These are phyloP conservation scores for Edolisoma coerulescens DNA, from an alignment of 2,113 vertebrate genomes.

Conservation along the genomic window DNA sequence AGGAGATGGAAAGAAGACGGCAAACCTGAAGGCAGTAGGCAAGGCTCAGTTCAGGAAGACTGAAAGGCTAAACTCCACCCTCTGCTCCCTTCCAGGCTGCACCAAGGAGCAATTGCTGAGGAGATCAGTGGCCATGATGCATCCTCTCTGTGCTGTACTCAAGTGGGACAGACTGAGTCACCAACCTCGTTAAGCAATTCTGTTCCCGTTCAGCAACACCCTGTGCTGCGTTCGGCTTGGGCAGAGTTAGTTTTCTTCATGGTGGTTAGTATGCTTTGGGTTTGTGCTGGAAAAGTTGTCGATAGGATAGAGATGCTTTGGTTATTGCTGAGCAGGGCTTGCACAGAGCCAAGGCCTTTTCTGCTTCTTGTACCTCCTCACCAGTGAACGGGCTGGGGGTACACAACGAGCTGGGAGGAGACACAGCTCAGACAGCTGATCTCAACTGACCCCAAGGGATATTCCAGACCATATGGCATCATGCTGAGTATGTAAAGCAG, in stretches of 20 bases:
- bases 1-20: neutral
- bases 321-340: neutral
- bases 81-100: neutral
- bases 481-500: neutral
- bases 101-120: neutral
- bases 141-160: conserved; percentile 12
- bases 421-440: neutral
- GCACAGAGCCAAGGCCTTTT: neutral
- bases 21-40: conserved; percentile 10
- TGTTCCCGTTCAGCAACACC: neutral
- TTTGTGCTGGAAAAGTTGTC: neutral
- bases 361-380: neutral
- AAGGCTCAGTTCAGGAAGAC: conserved; percentile 40
- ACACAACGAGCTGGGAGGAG: neutral
- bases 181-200: conserved; percentile 38
- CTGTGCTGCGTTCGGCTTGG: neutral
- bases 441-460: neutral
- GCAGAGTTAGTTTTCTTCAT: neutral
- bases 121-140: neutral
- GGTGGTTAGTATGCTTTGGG: neutral
- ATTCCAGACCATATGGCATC: neutral
- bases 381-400: neutral
- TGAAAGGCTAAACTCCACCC: conserved; percentile 54
- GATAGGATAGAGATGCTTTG: neutral
- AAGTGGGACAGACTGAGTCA: neutral